Percentiles rank a stretch among this genome's conserved stretches.
These are phyloP conservation scores for Dermatemys mawii DNA, from an alignment of 2,113 vertebrate species.

Conservation along the genomic window DNA sequence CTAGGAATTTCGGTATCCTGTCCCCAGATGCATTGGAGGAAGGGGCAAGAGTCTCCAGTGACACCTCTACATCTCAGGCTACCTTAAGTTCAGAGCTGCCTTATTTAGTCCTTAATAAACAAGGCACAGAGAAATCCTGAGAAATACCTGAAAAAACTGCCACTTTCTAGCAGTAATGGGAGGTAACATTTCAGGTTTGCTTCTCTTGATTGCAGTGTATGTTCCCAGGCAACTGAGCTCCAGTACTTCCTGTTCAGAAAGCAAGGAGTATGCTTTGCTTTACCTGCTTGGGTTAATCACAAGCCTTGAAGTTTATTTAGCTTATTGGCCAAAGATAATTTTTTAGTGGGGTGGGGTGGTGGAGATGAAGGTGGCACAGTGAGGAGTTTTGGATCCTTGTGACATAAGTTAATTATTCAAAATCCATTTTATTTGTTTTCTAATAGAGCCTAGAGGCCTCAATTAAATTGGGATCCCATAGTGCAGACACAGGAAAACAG, in stretches of 20 bases:
- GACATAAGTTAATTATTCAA: background rate
- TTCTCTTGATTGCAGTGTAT: background rate
- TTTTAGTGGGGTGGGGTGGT: too few relatives aligned
- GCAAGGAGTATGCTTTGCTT: background rate
- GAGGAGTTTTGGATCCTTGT: background rate
- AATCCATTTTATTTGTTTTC: background rate
- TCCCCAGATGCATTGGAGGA: rapidly evolving
- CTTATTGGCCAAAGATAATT: background rate
- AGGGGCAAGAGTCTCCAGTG: background rate
- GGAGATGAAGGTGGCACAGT: background rate
- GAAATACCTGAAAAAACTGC: background rate
- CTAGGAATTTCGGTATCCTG: rapidly evolving
- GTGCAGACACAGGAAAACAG: rapidly evolving
- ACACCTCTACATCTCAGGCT: rapidly evolving
- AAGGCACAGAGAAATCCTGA: background rate
- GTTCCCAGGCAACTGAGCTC: background rate
- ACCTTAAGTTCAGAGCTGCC: background rate
- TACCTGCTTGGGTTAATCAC: background rate
- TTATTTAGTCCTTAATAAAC: rapidly evolving
- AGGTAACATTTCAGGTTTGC: rapidly evolving
- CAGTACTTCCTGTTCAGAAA: background rate
- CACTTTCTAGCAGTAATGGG: background rate
- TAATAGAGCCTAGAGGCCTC: background rate
- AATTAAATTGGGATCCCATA: background rate
- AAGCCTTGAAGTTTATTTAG: background rate